These are phyloP conservation scores for Chloromyia formosa DNA, from an alignment of 2,888 invertebrate species.

Conservation along the genomic window DNA sequence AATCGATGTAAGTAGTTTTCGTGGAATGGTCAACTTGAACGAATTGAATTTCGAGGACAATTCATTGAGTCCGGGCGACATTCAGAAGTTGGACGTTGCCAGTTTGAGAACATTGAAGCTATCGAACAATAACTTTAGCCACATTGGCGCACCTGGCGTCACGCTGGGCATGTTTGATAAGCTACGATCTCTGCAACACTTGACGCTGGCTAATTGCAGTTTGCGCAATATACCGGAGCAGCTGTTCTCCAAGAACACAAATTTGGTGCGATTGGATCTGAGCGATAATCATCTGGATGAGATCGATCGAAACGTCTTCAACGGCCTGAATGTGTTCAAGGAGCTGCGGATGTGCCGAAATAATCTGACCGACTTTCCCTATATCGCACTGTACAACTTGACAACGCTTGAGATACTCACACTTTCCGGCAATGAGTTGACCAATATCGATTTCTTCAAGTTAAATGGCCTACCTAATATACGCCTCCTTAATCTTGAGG, in stretches of 20 bases:
- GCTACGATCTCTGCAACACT: conserved; percentile 76
- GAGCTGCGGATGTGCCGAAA: conserved; percentile 81
- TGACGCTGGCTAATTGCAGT: conserved; percentile 72
- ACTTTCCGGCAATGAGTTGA: conserved; percentile 73
- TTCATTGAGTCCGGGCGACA: conserved; percentile 72
- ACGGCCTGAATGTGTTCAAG: conserved; percentile 77
- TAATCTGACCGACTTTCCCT: conserved; percentile 78
- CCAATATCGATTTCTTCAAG: conserved; percentile 78
- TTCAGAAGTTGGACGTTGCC: conserved; percentile 79
- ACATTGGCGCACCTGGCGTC: conserved; percentile 53
- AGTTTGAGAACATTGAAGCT: conserved; percentile 77
- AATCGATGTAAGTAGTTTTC: conserved; percentile 78
- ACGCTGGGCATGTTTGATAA: conserved; percentile 77
- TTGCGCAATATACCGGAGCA: conserved; percentile 75
- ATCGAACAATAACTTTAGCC: conserved; percentile 79
- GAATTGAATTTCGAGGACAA: conserved; percentile 82
- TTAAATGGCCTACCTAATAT: conserved; percentile 79
- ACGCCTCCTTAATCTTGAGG: conserved; percentile 76
- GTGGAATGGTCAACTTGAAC: conserved; percentile 77
- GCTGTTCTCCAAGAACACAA: conserved; percentile 80
- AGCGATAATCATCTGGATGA: conserved; percentile 74
- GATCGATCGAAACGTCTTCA: conserved; percentile 78
- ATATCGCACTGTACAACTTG: conserved; percentile 79
- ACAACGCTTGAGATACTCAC: conserved; percentile 78
- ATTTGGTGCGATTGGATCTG: conserved; percentile 77